Percentiles rank a stretch among this genome's conserved stretches.
phyloP scores from a whole-genome alignment of 92 coral and sea anemone species.

The Siderastrea radians region DNA sequence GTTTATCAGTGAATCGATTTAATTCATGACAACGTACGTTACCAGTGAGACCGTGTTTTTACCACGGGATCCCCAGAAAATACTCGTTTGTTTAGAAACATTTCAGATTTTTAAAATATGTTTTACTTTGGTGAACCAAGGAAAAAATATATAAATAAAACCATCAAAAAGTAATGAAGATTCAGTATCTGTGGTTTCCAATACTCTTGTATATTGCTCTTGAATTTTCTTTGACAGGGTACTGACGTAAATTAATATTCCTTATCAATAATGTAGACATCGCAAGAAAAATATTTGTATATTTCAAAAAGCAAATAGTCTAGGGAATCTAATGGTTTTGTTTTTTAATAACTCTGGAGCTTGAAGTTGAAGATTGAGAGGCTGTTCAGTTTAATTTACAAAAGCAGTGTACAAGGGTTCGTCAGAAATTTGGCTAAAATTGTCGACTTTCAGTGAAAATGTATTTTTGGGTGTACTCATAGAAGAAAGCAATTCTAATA shows the following conservation, averaged over 20 bases:
- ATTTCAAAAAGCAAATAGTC: neutral
- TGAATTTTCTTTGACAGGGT: neutral
- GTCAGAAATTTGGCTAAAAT: neutral
- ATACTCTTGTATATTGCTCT: neutral
- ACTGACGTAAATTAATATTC: neutral
- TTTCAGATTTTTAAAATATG: too few relatives aligned
- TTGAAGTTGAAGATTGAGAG: neutral
- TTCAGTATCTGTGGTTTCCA: neutral
- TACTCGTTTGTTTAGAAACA: too few relatives aligned
- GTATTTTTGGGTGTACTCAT: neutral
- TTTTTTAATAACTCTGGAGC: neutral
- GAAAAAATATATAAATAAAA: neutral
- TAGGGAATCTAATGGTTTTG: neutral
- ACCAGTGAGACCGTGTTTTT: too few relatives aligned
- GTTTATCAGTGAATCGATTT: too few relatives aligned
- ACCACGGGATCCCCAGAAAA: too few relatives aligned
- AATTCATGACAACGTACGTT: too few relatives aligned
- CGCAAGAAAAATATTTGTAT: conserved; percentile 5
- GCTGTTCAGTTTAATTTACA: too few relatives aligned
- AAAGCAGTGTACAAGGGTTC: neutral
- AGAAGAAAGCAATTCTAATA: neutral
- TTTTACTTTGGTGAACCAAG: too few relatives aligned
- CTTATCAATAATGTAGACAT: conserved; percentile 23
- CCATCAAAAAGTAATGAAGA: neutral
- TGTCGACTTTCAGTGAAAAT: neutral